Evolutionary conservation across 2,113 vertebrate species (phyloP), one percentile per base, ranked within the genome.

Genomic region (Trochalopteron elliotii): DNA sequence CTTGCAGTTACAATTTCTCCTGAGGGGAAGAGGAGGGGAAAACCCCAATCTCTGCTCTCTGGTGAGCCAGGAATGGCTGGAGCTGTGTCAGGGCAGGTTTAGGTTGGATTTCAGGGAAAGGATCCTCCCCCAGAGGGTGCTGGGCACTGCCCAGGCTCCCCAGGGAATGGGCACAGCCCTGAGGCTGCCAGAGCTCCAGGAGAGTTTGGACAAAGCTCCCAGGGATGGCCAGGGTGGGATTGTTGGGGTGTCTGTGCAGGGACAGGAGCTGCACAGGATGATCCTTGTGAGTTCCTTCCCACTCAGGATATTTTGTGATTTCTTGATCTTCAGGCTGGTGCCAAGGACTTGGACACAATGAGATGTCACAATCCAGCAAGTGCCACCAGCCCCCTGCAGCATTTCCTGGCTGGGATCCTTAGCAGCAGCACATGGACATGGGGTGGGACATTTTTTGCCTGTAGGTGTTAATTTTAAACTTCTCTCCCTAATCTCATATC

Each of bases 31-130:
- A 17, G 27, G 50, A 52, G 50, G 27, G 25, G 27, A 52, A 10
- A 15, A 53, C 52, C 30, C 28, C 4, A 11, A 53, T 31, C 52
- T 53, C 52, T 30, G 52, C 52, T 30, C 52, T 53, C 52, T 31
- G 28, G 50, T 53, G 52, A 30, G 16, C 52, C 12, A 33, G 31
- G 59, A 37, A 11, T 0, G 1, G 18, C 25, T 67, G 35, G n/a
- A 42, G 52, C n/a, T 30, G 8, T 2, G n/a, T 0, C 30, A 49
- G 50, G 42, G 47, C 0, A 10, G 20, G 5, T 0, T 40, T 9
- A 1, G 50, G 20, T 0, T 57, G 70, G 52, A 5, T 0, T 0
- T 35, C 1, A 15, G 35, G 64, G 25, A 14, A 20, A 31, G 19
- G 60, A 11, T 35, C 35, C 3, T 65, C 24, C 31, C 31, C 30